Conservation (phyloP, 2,888 invertebrate species). For the Melanchra persicariae region DNA sequence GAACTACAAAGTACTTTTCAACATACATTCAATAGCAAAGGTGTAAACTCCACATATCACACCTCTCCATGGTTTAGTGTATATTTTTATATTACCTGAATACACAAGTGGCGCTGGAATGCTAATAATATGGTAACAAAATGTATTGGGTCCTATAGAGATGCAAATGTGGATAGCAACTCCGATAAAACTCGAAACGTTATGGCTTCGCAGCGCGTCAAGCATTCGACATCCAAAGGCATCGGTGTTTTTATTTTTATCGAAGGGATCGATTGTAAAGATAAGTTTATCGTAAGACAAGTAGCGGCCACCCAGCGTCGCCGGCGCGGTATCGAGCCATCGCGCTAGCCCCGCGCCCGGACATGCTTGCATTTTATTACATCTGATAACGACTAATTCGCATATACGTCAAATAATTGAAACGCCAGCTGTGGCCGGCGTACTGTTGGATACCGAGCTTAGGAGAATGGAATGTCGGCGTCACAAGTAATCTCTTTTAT, state of each 20-base stretch:
- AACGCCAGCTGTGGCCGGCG: slow-evolving; percentile 75
- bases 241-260: slow-evolving; percentile 87
- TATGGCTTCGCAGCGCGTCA: slow-evolving; percentile 87
- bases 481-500: slow-evolving; percentile 72
- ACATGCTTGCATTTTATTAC: slow-evolving; percentile 87
- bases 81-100: slow-evolving; percentile 70
- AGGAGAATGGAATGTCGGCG: slow-evolving; percentile 74
- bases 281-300: slow-evolving; percentile 90
- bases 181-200: slow-evolving; percentile 87
- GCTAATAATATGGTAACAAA: slow-evolving; percentile 85
- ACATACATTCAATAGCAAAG: slow-evolving; percentile 37
- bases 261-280: slow-evolving; percentile 89
- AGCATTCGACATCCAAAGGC: slow-evolving; percentile 83
- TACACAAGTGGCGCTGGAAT: slow-evolving; percentile 79
- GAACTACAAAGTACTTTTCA: slow-evolving; percentile 23
- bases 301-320: slow-evolving; percentile 88
- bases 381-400: slow-evolving; percentile 88
- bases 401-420: slow-evolving; percentile 88
- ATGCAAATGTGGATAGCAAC: slow-evolving; percentile 86
- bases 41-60: slow-evolving; percentile 49
- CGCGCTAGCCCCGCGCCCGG: slow-evolving; percentile 74
- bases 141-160: slow-evolving; percentile 86
- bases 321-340: slow-evolving; percentile 70
- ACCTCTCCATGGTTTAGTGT: slow-evolving; percentile 52
- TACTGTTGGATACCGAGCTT: slow-evolving; percentile 62